A percentile compares a stretch with the other conserved stretches of the same genome.
These are phyloP conservation scores for Caerostris darwini DNA, from an alignment of 1,140 invertebrate genomes.

Conservation along the genomic window DNA sequence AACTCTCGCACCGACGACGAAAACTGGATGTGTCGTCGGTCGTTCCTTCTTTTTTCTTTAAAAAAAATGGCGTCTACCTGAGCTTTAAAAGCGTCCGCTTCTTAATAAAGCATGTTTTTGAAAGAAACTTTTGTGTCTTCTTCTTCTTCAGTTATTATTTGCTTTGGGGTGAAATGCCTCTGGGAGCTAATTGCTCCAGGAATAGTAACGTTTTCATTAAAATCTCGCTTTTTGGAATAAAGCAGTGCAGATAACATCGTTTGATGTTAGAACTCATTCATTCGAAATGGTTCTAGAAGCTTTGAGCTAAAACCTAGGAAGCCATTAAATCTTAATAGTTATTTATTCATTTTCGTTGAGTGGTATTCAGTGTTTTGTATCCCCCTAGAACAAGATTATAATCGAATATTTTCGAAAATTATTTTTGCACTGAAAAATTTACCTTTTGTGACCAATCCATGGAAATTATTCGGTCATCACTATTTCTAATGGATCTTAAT, in stretches of 20 bases:
- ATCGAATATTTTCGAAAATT: too few species aligned
- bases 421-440: too few species aligned
- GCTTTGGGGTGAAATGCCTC: not conserved
- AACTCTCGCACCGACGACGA: not conserved
- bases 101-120: not conserved
- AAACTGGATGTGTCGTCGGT: not conserved
- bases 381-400: too few species aligned
- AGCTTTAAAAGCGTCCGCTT: not conserved
- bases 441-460: too few species aligned
- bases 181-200: not conserved
- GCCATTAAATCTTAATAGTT: too few species aligned
- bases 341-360: too few species aligned
- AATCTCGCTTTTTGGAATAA: not conserved
- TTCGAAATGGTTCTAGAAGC: not conserved
- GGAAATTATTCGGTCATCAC: too few species aligned
- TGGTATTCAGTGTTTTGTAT: too few species aligned
- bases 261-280: not conserved
- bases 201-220: constrained; percentile 45
- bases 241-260: not conserved
- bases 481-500: too few species aligned
- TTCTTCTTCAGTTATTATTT: not conserved
- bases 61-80: not conserved
- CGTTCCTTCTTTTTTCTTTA: not conserved
- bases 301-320: too few species aligned
- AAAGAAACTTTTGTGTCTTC: not conserved